Evolutionary conservation across 2,797 vertebrate species (phyloP).

Genomic region (Parauchenoglanis ngamensis): DNA sequence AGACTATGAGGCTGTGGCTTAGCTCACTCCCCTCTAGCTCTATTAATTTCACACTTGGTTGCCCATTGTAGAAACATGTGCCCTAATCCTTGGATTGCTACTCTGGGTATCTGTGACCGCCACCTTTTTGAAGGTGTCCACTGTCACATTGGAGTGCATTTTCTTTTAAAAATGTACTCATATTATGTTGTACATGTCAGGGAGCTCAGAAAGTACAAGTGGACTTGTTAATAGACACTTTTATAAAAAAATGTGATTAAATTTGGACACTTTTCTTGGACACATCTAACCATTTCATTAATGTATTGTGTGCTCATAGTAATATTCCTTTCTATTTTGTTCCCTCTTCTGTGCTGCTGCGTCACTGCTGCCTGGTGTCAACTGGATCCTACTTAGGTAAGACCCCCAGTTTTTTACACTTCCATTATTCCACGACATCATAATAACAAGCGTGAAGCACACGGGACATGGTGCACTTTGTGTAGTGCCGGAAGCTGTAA

Average conservation of each 20-base stretch:
- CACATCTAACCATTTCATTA: neutral
- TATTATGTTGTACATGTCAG: conserved; percentile 30
- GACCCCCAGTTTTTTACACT: conserved; percentile 44
- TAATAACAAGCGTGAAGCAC: conserved; percentile 12
- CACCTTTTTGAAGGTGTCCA: conserved; percentile 36
- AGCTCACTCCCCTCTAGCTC: conserved; percentile 44
- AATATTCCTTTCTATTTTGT: conserved; percentile 9
- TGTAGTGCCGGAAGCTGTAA: conserved; percentile 6
- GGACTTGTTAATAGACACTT: conserved; percentile 17
- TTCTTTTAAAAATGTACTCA: neutral
- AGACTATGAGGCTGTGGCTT: conserved; percentile 47
- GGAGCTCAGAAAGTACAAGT: conserved; percentile 15
- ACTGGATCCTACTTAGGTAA: conserved; percentile 68
- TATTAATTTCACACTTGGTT: conserved; percentile 62
- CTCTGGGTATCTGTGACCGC: conserved; percentile 44
- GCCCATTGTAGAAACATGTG: conserved; percentile 49
- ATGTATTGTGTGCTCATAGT: neutral
- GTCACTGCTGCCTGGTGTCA: neutral
- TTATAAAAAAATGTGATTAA: neutral
- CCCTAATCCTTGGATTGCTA: conserved; percentile 53
- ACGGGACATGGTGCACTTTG: conserved; percentile 6
- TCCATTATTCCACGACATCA: conserved; percentile 19
- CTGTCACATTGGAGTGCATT: conserved; percentile 36
- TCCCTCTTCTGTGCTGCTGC: neutral
- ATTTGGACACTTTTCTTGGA: neutral